Evolutionary conservation across 2,888 invertebrate species (phyloP).

Genomic region (Cryptocephalus primarius): DNA sequence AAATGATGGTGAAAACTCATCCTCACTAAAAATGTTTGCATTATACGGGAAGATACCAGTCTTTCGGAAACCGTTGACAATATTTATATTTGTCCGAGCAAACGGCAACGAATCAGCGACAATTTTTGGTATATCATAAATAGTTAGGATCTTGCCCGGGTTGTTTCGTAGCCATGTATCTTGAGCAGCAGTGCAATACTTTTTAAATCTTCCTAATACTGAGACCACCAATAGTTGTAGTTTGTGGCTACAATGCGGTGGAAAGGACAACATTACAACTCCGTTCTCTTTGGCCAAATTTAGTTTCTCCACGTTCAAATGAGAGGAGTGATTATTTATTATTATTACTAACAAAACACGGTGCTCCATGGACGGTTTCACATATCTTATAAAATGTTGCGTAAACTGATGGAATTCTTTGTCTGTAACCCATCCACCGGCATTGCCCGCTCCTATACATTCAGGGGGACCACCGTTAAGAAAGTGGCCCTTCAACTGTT

Average conservation of each 20-base stretch:
- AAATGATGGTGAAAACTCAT: conserved; percentile 3
- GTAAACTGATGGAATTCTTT: too few relatives aligned
- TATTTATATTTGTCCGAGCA: conserved; percentile 2
- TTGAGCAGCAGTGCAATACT: neutral
- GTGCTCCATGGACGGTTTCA: too few relatives aligned
- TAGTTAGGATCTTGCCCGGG: neutral
- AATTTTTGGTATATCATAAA: neutral
- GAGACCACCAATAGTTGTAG: neutral
- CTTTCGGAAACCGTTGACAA: neutral
- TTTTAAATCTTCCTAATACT: neutral
- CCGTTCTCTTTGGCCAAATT: neutral
- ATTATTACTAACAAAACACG: too few relatives aligned
- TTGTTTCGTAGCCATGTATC: neutral
- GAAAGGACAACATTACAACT: neutral
- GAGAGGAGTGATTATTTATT: too few relatives aligned
- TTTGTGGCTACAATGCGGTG: too few relatives aligned
- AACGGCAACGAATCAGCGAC: conserved; percentile 6
- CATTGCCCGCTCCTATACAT: too few relatives aligned
- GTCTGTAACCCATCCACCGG: too few relatives aligned
- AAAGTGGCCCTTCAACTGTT: too few relatives aligned
- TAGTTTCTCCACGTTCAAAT: too few relatives aligned
- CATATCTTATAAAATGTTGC: too few relatives aligned
- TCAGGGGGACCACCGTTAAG: too few relatives aligned
- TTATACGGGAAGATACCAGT: conserved; percentile 3
- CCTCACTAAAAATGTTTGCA: conserved; percentile 3